phyloP scores from a whole-genome alignment of 2,888 invertebrate species.

The Tromatobia lineatoria region DNA sequence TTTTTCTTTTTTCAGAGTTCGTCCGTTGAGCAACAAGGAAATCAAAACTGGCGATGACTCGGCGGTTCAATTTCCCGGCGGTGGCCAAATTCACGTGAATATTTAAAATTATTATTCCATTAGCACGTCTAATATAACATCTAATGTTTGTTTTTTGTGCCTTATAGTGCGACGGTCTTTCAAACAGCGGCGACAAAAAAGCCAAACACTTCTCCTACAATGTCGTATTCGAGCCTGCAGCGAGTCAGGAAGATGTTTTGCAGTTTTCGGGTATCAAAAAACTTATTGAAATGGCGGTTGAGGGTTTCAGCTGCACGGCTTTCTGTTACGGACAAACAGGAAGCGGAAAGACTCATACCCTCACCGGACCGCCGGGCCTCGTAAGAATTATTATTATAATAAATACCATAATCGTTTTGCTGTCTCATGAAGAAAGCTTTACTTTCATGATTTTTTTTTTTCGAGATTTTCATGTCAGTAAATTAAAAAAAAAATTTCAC shows the following conservation, averaged over 20 bases:
- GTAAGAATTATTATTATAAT: constrained; percentile 86
- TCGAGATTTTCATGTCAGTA: no score
- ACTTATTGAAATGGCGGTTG: constrained; percentile 97
- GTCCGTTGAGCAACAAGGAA: constrained; percentile 93
- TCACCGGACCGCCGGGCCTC: constrained; percentile 96
- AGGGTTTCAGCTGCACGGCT: constrained; percentile 97
- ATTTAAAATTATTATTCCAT: constrained; percentile 40
- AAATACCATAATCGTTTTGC: not conserved
- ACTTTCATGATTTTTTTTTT: no score
- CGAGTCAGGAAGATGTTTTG: constrained; percentile 93
- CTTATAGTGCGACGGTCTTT: constrained; percentile 76
- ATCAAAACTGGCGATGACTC: constrained; percentile 89
- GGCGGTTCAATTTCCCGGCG: constrained; percentile 94
- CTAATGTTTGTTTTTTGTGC: constrained; percentile 15
- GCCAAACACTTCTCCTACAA: constrained; percentile 97
- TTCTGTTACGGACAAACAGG: constrained; percentile 99
- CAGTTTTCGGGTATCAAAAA: constrained; percentile 96
- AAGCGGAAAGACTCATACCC: constrained; percentile 97
- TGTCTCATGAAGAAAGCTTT: no score
- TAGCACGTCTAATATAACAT: not conserved
- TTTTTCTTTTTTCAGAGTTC: constrained; percentile 88
- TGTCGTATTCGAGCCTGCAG: constrained; percentile 97
- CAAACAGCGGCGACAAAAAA: constrained; percentile 88
- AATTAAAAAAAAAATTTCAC: not conserved
- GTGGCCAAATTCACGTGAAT: constrained; percentile 93